A percentile compares a stretch with the other conserved stretches of the same genome.
These are phyloP conservation scores for Halesus radiatus DNA, from an alignment of 1,140 invertebrate genomes.

Conservation along the genomic window DNA sequence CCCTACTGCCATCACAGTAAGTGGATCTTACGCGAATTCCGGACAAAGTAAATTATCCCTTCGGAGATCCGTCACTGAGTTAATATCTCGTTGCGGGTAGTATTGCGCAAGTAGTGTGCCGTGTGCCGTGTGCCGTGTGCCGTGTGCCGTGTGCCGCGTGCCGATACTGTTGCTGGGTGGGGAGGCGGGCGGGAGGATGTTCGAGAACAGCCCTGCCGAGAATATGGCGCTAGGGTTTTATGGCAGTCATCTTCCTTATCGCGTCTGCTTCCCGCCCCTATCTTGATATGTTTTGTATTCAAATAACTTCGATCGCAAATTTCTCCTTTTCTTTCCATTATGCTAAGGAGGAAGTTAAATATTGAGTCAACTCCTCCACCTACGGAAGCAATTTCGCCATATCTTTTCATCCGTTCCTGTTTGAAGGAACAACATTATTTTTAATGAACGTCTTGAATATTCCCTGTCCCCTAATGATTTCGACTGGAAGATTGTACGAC, in stretches of 20 bases:
- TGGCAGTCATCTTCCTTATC: slow-evolving; percentile 33
- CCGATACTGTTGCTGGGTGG: neutral
- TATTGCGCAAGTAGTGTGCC: too few relatives aligned
- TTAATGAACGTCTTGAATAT: slow-evolving; percentile 6
- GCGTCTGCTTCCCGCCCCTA: slow-evolving; percentile 31
- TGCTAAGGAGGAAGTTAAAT: slow-evolving; percentile 25
- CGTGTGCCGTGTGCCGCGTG: neutral
- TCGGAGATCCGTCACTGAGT: too few relatives aligned
- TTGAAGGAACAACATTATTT: neutral
- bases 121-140: neutral
- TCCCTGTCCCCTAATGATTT: slow-evolving; percentile 1
- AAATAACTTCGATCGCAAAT: slow-evolving; percentile 41
- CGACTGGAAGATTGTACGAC: neutral
- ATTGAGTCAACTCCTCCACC: slow-evolving; percentile 14
- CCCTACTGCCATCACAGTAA: too few relatives aligned
- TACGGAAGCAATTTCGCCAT: neutral
- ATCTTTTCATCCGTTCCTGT: slow-evolving; percentile 12
- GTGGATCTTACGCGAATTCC: too few relatives aligned
- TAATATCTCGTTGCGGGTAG: too few relatives aligned
- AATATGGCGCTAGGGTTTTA: slow-evolving; percentile 27
- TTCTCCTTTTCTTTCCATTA: slow-evolving; percentile 40
- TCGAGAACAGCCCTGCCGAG: neutral
- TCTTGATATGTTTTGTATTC: slow-evolving; percentile 37
- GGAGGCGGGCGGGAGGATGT: too few relatives aligned
- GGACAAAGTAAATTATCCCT: too few relatives aligned